phyloP scores from a whole-genome alignment of 2,888 invertebrate genomes.

The Oithona nana region DNA sequence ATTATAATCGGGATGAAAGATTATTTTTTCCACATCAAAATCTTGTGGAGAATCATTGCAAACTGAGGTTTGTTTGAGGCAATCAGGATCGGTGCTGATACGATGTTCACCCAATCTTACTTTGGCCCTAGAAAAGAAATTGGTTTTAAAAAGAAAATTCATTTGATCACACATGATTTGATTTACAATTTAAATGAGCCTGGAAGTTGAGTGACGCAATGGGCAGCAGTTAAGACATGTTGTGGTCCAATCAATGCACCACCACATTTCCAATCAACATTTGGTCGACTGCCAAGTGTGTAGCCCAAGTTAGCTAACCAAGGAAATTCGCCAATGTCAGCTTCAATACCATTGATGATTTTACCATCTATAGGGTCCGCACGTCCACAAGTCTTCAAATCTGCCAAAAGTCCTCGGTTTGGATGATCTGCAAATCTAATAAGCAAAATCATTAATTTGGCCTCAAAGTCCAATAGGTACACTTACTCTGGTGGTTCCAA shows the following conservation, averaged over 20 bases:
- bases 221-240: constrained; percentile 12
- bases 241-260: constrained; percentile 5
- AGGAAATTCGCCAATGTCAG: constrained; percentile 6
- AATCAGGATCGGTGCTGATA: constrained; percentile 1
- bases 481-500: too few species aligned
- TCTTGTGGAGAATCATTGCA: not conserved
- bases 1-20: not conserved
- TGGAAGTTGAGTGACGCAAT: constrained; percentile 9
- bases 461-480: too few species aligned
- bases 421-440: constrained; percentile 6
- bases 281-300: not conserved
- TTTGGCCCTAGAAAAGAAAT: not conserved
- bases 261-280: not conserved
- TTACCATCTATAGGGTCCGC: not conserved
- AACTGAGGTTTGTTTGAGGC: not conserved
- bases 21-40: constrained; percentile 8
- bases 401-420: not conserved
- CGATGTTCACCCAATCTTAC: constrained; percentile 4
- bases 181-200: not conserved
- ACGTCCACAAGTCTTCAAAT: not conserved
- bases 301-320: constrained; percentile 12
- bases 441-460: not conserved
- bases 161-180: not conserved
- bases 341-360: constrained; percentile 5
- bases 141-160: too few species aligned